Conservation (phyloP, 2,888 invertebrate genomes). For the Hanleya hanleyi region DNA sequence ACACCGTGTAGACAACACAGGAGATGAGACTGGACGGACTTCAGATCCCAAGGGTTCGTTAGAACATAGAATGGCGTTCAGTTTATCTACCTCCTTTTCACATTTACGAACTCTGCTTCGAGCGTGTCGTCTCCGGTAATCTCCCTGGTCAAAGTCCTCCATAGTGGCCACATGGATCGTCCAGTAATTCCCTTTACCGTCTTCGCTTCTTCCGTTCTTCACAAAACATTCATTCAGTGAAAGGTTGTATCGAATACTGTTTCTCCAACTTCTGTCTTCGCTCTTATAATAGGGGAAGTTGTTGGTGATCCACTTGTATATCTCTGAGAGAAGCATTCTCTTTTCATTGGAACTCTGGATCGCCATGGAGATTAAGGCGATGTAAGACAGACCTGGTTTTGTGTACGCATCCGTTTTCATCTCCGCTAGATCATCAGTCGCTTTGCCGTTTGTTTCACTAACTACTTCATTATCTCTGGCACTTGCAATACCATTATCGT, state of each 20-base stretch:
- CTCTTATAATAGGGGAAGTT: constrained; percentile 36
- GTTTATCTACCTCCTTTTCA: neutral
- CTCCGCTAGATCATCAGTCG: too few species aligned
- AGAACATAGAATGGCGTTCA: neutral
- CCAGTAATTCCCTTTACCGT: constrained; percentile 43
- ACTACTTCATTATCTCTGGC: too few species aligned
- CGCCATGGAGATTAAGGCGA: constrained; percentile 40
- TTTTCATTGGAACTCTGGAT: constrained; percentile 25
- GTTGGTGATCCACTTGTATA: constrained; percentile 33
- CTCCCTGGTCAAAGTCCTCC: constrained; percentile 37
- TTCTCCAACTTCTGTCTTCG: constrained; percentile 36
- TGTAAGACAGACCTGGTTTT: constrained; percentile 35
- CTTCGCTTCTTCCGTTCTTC: constrained; percentile 31
- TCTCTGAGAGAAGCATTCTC: constrained; percentile 32
- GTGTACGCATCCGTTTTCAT: neutral
- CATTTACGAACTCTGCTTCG: constrained; percentile 9
- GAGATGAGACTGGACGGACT: too few species aligned
- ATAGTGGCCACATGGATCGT: constrained; percentile 39
- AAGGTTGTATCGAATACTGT: constrained; percentile 43
- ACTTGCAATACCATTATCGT: too few species aligned
- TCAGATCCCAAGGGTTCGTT: too few species aligned
- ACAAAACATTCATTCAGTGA: constrained; percentile 45
- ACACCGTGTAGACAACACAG: neutral
- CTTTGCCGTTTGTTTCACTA: too few species aligned
- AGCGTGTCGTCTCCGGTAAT: constrained; percentile 38